Evolutionary conservation across 2,888 invertebrate genomes (phyloP), one percentile per base, ranked within the genome.

Genomic region (Parapristionchus giblindavisi): DNA sequence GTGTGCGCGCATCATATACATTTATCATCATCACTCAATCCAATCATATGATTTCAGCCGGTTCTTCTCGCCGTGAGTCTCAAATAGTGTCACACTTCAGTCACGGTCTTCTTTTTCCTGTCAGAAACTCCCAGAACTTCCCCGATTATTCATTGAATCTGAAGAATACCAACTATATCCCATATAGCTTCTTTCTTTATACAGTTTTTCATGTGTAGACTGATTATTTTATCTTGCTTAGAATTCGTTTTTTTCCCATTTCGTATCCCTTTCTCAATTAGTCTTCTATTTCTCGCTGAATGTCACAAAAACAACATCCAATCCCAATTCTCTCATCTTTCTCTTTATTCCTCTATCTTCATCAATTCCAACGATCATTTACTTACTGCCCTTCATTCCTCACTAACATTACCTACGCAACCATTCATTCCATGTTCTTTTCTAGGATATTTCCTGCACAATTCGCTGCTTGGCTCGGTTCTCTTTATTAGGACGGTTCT

Each of bases 401-500:
- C n/a, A n/a, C n/a, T n/a, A n/a, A n/a, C n/a, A n/a, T n/a, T n/a
- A n/a, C n/a, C n/a, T n/a, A n/a, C n/a, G n/a, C n/a, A n/a, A n/a
- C n/a, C n/a, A n/a, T n/a, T n/a, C n/a, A n/a, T n/a, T n/a, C n/a
- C n/a, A n/a, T n/a, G n/a, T n/a, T n/a, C n/a, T n/a, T n/a, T n/a
- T n/a, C n/a, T n/a, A n/a, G n/a, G n/a, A n/a, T n/a, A n/a, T n/a
- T n/a, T n/a, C n/a, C n/a, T n/a, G n/a, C n/a, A n/a, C n/a, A n/a
- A n/a, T n/a, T n/a, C n/a, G n/a, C n/a, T n/a, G n/a, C n/a, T n/a
- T n/a, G n/a, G n/a, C n/a, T n/a, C n/a, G n/a, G n/a, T 65, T n/a
- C 40, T 24, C 63, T 65, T 65, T 65, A 65, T 65, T 65, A 27
- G 43, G 27, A 65, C 63, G 63, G 63, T 65, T 65, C 63, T 65